Conservation (phyloP, 2,113 vertebrate genomes). For the Boulengeromyrus knoepffleri region DNA sequence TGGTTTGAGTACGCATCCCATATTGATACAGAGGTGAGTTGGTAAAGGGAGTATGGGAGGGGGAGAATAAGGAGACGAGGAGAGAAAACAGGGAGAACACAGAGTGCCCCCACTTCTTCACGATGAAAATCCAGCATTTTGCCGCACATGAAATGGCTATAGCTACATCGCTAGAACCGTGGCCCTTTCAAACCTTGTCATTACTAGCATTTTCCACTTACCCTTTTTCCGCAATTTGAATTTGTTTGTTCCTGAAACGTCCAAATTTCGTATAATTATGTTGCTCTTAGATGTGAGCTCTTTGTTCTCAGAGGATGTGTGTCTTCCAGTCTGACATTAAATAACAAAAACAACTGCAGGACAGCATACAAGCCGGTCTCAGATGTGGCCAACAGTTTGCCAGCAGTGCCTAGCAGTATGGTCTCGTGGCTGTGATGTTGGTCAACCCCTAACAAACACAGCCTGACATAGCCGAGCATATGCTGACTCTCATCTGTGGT, state of each 20-base stretch:
- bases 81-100: background rate
- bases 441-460: constrained; percentile 26
- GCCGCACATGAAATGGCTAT: background rate
- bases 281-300: background rate
- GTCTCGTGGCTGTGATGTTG: background rate
- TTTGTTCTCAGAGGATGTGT: background rate
- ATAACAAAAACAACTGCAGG: constrained; percentile 1
- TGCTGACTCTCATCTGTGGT: background rate
- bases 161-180: too few species aligned
- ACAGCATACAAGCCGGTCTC: background rate
- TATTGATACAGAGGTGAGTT: background rate
- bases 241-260: constrained; percentile 46
- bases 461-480: background rate
- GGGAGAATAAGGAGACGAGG: background rate
- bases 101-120: background rate
- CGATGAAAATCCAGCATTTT: background rate
- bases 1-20: background rate
- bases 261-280: background rate
- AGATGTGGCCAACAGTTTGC: background rate
- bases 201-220: constrained; percentile 24
- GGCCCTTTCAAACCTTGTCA: constrained; percentile 35
- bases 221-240: constrained; percentile 29
- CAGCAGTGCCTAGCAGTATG: background rate
- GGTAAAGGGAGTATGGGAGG: constrained; percentile 28
- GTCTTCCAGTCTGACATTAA: background rate